Conservation (phyloP, 2,797 vertebrate species). For the Alectoris magna region DNA sequence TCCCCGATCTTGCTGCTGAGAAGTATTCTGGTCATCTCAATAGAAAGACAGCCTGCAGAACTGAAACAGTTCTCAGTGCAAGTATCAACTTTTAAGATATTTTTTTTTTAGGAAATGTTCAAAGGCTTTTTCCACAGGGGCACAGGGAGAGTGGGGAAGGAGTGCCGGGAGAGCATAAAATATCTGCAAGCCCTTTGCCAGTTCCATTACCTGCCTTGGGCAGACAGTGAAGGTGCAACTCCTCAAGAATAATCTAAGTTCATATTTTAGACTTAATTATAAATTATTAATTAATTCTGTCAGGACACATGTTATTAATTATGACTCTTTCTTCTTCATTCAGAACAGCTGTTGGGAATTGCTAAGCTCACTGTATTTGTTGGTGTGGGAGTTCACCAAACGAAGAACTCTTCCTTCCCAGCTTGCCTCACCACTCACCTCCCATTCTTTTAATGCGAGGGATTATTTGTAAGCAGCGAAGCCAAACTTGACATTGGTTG, state of each 20-base stretch:
- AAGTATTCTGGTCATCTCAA: constrained; percentile 44
- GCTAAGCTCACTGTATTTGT: constrained; percentile 58
- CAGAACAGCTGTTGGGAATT: constrained; percentile 77
- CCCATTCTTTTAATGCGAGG: not conserved
- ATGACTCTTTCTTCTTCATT: constrained; percentile 75
- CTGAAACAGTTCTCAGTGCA: constrained; percentile 67
- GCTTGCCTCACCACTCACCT: not conserved
- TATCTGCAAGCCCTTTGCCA: constrained; percentile 6
- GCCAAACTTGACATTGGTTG: not conserved
- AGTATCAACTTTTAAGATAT: constrained; percentile 66
- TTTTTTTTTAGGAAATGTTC: constrained; percentile 65
- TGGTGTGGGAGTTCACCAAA: constrained; percentile 32
- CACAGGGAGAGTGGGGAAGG: not conserved
- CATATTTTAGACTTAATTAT: constrained; percentile 80
- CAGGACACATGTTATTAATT: constrained; percentile 84
- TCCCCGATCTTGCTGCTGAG: constrained; percentile 58
- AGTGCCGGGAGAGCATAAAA: constrained; percentile 27
- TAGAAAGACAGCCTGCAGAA: constrained; percentile 33
- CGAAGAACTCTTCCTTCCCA: constrained; percentile 8
- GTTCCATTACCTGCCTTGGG: constrained; percentile 43
- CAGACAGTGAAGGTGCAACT: constrained; percentile 57
- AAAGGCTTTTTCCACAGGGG: not conserved
- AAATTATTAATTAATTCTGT: constrained; percentile 83
- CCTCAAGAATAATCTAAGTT: constrained; percentile 74
- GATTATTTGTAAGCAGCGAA: not conserved